Evolutionary conservation across 1,140 invertebrate species (phyloP), one percentile per base, ranked within the genome.

Genomic region (Lepidotrigona ventralis): DNA sequence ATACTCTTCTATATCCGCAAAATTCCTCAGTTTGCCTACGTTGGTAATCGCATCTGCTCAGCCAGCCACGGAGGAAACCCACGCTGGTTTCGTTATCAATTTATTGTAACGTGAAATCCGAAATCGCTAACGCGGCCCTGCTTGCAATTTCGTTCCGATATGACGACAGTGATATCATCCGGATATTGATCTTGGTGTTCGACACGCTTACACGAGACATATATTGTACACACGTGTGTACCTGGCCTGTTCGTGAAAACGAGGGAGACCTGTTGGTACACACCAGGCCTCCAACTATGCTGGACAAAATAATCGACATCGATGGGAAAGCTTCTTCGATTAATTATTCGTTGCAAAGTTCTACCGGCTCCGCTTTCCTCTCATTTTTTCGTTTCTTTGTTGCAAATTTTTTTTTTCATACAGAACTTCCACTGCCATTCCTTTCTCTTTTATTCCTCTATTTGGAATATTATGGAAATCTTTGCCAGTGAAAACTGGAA

Each of bases 71-170:
- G 70, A 80, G 70, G 68, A 46, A 63, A 2, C 56, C 33, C 74
- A 54, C 84, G 39, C 60, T 68, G 69, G 74, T 88, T 88, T 88
- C 81, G 82, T 86, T 88, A 88, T 88, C 86, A 88, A 88, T 88
- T 84, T 85, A 86, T 81, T 88, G 86, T 88, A 88, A 88, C 84
- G 87, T 88, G 85, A 88, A 88, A 88, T 88, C 86, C 84, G 80
- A 83, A 88, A 86, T 86, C 84, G 77, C 77, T 85, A 86, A 88
- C 85, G 66, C 72, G 71, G 64, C 33, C 87, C 74, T 39, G 83
- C 87, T 85, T 68, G 84, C 87, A 87, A 88, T 88, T 88, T 88
- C 83, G 79, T 88, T 68, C 69, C 84, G 87, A 83, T 88, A 86
- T 81, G 86, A 76, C 83, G 86, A 60, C 74, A 84, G 66, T 79